phyloP scores from a whole-genome alignment of 2,113 vertebrate genomes.

The Gymnogyps californianus region DNA sequence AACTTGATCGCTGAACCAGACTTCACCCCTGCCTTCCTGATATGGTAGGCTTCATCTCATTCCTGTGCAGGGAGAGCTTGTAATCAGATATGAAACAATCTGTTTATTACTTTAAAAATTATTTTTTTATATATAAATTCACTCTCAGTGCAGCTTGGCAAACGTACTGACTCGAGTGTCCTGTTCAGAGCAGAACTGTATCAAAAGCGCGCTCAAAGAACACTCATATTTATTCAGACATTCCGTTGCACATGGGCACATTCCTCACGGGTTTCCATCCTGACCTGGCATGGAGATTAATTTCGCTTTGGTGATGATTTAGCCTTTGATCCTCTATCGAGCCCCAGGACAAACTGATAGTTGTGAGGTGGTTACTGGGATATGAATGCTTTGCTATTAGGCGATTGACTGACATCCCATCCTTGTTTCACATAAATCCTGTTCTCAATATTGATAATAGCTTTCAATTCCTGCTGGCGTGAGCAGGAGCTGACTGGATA shows the following conservation, averaged over 20 bases:
- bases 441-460: slow-evolving; percentile 22
- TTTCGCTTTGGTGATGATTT: slow-evolving; percentile 40
- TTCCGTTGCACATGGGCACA: neutral
- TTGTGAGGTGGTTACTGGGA: neutral
- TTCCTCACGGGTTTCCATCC: neutral
- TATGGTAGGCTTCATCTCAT: neutral
- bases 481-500: slow-evolving; percentile 39
- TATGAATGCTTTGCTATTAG: slow-evolving; percentile 6
- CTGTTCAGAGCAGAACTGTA: neutral
- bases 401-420: neutral
- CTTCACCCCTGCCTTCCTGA: neutral
- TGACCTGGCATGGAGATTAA: slow-evolving; percentile 15
- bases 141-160: neutral
- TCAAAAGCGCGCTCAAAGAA: neutral
- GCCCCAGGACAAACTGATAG: slow-evolving; percentile 19
- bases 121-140: neutral
- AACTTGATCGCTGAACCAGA: neutral
- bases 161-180: rapidly evolving
- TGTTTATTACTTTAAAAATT: neutral
- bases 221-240: neutral
- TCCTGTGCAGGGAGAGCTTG: neutral
- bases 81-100: neutral
- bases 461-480: slow-evolving; percentile 27
- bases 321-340: slow-evolving; percentile 33
- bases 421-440: slow-evolving; percentile 36